Evolutionary conservation across 2,797 vertebrate genomes (phyloP), one percentile per base, ranked within the genome.

Genomic region (Potorous gilbertii): DNA sequence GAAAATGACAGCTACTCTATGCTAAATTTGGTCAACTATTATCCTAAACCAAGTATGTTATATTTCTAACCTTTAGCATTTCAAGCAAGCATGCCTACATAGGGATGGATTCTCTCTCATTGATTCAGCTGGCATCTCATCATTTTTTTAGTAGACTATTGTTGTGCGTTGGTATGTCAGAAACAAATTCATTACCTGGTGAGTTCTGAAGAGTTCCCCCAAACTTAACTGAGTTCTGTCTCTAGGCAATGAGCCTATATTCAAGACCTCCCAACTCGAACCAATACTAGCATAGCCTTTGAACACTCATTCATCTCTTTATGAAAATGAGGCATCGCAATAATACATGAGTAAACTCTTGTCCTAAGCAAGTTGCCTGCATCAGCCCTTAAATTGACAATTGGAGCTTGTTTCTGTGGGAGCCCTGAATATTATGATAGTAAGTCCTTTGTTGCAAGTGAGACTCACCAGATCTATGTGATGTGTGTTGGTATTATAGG

Each of bases 401-500:
- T 8, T 95, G 6, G 16, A 96, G 74, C 91, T 54, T 90, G 4
- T 91, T 96, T 96, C 90, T 94, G 16, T 91, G 87, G 92, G 27
- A 54, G 18, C 40, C 92, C 18, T 66, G 54, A 93, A 59, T 94
- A 94, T 55, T 2, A 54, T 56, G 92, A 91, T 66, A 96, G 74
- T 46, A 97, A 91, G 93, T 93, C 18, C 93, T 96, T 95, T 87
- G 8, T 94, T 81, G 96, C 96, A 29, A 90, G 55, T 46, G 3
- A 91, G 0, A 0, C 34, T 94, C 96, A 95, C 96, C 95, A 98
- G 97, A 89, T 8, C 56, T 93, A 1, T 94, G 50, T 97, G 93
- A 91, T 95, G 87, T 81, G 50, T 94, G 46, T 97, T 66, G 91
- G 3, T 52, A 94, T 90, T 96, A 40, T 94, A 59, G 95, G 14